A percentile compares a stretch with the other conserved stretches of the same genome.
Conservation (phyloP, 2,888 invertebrate genomes). For the Apodemia hepburni region DNA sequence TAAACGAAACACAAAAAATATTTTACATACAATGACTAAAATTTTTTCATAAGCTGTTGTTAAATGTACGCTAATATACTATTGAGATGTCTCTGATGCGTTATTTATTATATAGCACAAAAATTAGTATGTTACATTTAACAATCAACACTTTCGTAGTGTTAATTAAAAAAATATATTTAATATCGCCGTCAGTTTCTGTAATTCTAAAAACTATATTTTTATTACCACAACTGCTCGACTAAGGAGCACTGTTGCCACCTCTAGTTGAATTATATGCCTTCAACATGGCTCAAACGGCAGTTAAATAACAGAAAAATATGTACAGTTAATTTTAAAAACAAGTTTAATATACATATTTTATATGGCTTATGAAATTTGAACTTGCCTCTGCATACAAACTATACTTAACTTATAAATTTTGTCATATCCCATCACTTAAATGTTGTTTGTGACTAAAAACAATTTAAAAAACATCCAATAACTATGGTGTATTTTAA, state of each 20-base stretch:
- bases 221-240: slow-evolving; percentile 2
- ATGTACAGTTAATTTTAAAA: background rate
- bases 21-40: slow-evolving; percentile 17
- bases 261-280: background rate
- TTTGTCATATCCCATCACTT: background rate
- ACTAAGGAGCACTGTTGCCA: background rate
- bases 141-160: background rate
- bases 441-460: background rate
- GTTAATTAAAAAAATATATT: slow-evolving; percentile 10
- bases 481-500: background rate
- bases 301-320: background rate
- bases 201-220: background rate
- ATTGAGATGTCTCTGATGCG: slow-evolving; percentile 1
- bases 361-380: background rate
- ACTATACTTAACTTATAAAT: background rate
- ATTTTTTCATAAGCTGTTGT: background rate
- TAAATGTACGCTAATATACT: slow-evolving; percentile 4
- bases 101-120: background rate
- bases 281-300: slow-evolving; percentile 2
- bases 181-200: background rate
- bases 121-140: slow-evolving; percentile 12
- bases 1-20: slow-evolving; percentile 21
- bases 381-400: background rate
- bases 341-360: background rate
- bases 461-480: background rate